Evolutionary conservation across 1,140 invertebrate genomes (phyloP).

Genomic region (Atta cephalotes): DNA sequence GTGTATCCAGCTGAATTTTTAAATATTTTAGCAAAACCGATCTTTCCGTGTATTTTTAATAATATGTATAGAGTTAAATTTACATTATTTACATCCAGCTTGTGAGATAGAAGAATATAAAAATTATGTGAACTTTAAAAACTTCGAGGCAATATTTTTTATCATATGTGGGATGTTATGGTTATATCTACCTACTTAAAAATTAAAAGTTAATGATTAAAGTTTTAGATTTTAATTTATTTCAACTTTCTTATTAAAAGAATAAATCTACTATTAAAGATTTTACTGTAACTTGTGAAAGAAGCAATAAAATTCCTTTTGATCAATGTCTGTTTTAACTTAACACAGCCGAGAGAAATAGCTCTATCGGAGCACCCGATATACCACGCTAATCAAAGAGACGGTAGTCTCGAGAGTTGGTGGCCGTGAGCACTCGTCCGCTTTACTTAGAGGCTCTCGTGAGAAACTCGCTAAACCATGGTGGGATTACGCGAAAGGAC

Average conservation of each 20-base stretch:
- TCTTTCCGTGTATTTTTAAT: too few species aligned
- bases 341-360: not conserved
- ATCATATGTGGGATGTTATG: too few species aligned
- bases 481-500: conserved; percentile 53
- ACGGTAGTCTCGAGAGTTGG: conserved; percentile 30
- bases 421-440: conserved; percentile 46
- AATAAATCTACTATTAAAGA: not conserved
- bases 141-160: too few species aligned
- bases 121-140: too few species aligned
- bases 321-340: not conserved
- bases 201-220: not conserved
- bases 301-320: not conserved
- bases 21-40: too few species aligned
- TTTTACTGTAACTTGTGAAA: not conserved
- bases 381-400: conserved; percentile 41
- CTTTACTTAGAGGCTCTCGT: conserved; percentile 50
- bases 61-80: too few species aligned
- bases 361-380: conserved; percentile 33
- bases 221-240: not conserved
- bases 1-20: too few species aligned
- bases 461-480: conserved; percentile 62
- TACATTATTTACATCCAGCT: too few species aligned
- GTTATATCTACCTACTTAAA: too few species aligned
- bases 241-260: not conserved
- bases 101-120: too few species aligned